A percentile compares a stretch with the other conserved stretches of the same genome.
These are phyloP conservation scores for Labrus mixtus DNA, from an alignment of 2,113 vertebrate species.

Conservation along the genomic window DNA sequence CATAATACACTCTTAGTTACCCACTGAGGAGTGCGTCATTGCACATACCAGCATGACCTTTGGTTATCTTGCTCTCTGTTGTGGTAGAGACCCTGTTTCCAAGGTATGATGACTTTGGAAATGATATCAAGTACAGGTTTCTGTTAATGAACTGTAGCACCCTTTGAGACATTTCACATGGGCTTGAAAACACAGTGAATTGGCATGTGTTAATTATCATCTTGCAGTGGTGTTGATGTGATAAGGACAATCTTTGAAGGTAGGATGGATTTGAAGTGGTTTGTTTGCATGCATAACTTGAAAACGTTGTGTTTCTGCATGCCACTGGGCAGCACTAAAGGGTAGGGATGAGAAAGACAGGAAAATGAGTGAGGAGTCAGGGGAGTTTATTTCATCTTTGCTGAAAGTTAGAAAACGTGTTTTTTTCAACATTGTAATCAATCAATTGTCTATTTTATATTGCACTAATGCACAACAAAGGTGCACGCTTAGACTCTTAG, in stretches of 20 bases:
- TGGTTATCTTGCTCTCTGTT: constrained; percentile 14
- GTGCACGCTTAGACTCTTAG: too few species aligned
- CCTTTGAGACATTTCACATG: background rate
- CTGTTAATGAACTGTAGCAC: constrained; percentile 11
- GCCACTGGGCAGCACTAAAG: constrained; percentile 1
- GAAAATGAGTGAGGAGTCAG: background rate
- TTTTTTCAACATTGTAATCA: background rate
- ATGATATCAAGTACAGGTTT: constrained; percentile 1
- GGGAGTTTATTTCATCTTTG: background rate
- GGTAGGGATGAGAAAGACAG: background rate
- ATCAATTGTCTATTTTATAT: too few species aligned
- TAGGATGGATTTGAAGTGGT: background rate
- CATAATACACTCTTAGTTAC: constrained; percentile 2
- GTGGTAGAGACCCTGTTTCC: background rate
- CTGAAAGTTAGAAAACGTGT: background rate
- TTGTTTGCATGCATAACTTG: constrained; percentile 6
- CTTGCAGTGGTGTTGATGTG: background rate
- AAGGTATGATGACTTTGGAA: background rate
- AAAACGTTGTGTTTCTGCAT: background rate
- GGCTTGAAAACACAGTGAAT: background rate
- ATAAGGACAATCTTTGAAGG: background rate
- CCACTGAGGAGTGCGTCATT: constrained; percentile 36
- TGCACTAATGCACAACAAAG: too few species aligned
- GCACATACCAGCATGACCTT: background rate
- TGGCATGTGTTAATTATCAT: constrained; percentile 1